These are phyloP conservation scores for Phengaris alcon DNA, from an alignment of 2,888 invertebrate genomes.

Conservation along the genomic window DNA sequence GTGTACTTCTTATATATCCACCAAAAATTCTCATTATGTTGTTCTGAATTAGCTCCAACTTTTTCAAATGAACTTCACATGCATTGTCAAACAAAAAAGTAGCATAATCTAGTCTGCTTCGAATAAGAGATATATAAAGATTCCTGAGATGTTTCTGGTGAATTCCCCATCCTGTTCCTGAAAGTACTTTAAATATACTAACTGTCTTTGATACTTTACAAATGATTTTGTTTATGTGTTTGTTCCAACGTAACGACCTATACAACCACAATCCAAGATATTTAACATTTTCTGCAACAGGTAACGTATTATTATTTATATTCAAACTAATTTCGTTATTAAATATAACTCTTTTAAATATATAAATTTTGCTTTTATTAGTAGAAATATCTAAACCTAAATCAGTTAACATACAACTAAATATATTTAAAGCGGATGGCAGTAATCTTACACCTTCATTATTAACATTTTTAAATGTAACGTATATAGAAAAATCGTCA, in stretches of 20 bases:
- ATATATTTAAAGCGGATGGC: not conserved
- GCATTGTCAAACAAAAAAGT: too few relatives aligned
- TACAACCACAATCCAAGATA: conserved; percentile 20
- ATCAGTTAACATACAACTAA: not conserved
- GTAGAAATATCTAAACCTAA: conserved; percentile 16
- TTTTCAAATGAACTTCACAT: too few relatives aligned
- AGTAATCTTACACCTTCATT: not conserved
- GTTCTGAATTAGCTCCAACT: too few relatives aligned
- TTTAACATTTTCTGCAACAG: conserved; percentile 7
- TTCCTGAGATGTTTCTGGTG: too few relatives aligned
- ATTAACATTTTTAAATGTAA: not conserved
- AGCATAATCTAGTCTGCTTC: too few relatives aligned
- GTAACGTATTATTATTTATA: not conserved
- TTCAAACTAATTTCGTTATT: not conserved
- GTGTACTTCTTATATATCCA: too few relatives aligned
- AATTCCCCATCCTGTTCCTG: too few relatives aligned
- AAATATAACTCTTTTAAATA: conserved; percentile 18
- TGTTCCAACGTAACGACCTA: conserved; percentile 10
- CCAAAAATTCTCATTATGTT: too few relatives aligned
- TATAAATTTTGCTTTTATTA: conserved; percentile 23
- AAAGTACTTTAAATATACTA: too few relatives aligned
- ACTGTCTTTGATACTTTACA: conserved; percentile 32
- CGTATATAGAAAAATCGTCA: conserved; percentile 26
- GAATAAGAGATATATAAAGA: too few relatives aligned
- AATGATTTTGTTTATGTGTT: conserved; percentile 23